These are phyloP conservation scores for Bolborhynchus lineola DNA, from an alignment of 2,113 vertebrate genomes.

Conservation along the genomic window DNA sequence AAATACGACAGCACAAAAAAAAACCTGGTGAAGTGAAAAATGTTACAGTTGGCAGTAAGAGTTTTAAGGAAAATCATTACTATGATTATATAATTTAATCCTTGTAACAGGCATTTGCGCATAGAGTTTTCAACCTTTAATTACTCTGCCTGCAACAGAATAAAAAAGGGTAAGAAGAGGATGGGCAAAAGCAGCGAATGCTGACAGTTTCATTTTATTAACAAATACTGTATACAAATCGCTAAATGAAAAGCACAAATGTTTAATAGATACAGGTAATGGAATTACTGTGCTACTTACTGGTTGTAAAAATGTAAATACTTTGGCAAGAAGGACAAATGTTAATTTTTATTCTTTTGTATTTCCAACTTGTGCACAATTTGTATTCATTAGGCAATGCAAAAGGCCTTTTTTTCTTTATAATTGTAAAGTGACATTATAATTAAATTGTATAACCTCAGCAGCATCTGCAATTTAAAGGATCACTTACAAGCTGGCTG, in stretches of 20 bases:
- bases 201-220: slow-evolving; percentile 74
- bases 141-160: slow-evolving; percentile 65
- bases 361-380: slow-evolving; percentile 72
- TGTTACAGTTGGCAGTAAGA: slow-evolving; percentile 68
- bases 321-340: slow-evolving; percentile 73
- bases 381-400: slow-evolving; percentile 75
- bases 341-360: slow-evolving; percentile 78
- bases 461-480: slow-evolving; percentile 72
- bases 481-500: slow-evolving; percentile 69
- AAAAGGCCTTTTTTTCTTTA: slow-evolving; percentile 73
- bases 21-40: slow-evolving; percentile 63
- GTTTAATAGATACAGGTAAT: slow-evolving; percentile 71
- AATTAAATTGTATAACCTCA: slow-evolving; percentile 76
- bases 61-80: slow-evolving; percentile 74
- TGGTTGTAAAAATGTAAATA: slow-evolving; percentile 72
- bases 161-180: slow-evolving; percentile 45
- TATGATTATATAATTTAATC: slow-evolving; percentile 74
- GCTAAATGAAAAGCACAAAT: slow-evolving; percentile 70
- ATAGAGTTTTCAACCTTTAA: slow-evolving; percentile 67
- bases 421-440: slow-evolving; percentile 79
- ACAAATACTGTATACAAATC: slow-evolving; percentile 71
- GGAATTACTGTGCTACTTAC: slow-evolving; percentile 72
- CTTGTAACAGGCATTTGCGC: slow-evolving; percentile 64
- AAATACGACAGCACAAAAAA: slow-evolving; percentile 56
- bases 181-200: slow-evolving; percentile 53